Conservation (phyloP, 2,888 invertebrate species). For the Polymixis lichenea region DNA sequence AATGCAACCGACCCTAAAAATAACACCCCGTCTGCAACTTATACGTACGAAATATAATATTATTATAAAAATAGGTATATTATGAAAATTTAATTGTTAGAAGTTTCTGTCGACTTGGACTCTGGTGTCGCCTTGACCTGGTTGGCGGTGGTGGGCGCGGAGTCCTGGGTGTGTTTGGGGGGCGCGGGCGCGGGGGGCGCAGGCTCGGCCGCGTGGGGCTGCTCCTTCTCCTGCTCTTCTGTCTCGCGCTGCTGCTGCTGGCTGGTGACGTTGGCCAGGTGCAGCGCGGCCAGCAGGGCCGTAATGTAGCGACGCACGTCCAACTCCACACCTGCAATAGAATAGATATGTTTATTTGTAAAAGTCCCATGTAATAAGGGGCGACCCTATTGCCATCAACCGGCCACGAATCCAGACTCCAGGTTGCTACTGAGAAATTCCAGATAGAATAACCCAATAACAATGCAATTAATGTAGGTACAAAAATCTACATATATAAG, state of each 20-base stretch:
- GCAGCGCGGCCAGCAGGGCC: constrained; percentile 84
- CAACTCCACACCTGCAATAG: constrained; percentile 81
- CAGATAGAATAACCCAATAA: no score
- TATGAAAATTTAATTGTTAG: constrained; percentile 59
- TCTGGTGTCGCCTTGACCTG: constrained; percentile 84
- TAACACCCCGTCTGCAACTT: constrained; percentile 44
- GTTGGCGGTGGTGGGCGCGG: constrained; percentile 78
- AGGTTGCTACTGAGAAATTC: no score
- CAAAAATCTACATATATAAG: no score
- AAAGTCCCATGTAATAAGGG: no score
- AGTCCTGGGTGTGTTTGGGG: constrained; percentile 65
- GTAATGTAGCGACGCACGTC: constrained; percentile 86
- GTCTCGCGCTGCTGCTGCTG: constrained; percentile 77
- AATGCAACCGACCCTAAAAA: constrained; percentile 47
- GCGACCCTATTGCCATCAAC: no score
- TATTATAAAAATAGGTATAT: constrained; percentile 50
- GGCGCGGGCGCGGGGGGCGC: constrained; percentile 63
- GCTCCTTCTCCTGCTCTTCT: constrained; percentile 63
- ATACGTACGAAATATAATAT: constrained; percentile 56
- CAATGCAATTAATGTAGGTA: no score
- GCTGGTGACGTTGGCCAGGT: constrained; percentile 85
- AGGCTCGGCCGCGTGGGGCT: constrained; percentile 67
- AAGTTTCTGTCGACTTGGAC: constrained; percentile 79
- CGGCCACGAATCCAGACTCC: no score
- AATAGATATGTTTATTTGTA: not conserved